A percentile compares a stretch with the other conserved stretches of the same genome.
phyloP scores from a whole-genome alignment of 2,113 vertebrate genomes.

The cattle (Bos taurus) region DNA sequence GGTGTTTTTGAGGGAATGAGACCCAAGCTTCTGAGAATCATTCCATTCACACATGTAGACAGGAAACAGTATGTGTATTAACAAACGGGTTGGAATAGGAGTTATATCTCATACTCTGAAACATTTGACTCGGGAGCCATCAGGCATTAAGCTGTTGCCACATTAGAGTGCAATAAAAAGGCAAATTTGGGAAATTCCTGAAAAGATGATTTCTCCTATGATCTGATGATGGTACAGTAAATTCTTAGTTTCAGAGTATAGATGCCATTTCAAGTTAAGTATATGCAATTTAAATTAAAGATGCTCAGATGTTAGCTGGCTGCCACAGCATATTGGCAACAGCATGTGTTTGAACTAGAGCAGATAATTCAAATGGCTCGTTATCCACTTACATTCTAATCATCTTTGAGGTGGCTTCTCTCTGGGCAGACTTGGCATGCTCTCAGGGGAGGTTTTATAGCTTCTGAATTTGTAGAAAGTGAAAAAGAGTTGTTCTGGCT shows the following conservation, averaged over 20 bases:
- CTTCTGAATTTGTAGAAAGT: constrained; percentile 47
- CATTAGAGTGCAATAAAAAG: constrained; percentile 66
- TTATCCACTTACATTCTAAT: constrained; percentile 77
- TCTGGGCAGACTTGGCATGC: constrained; percentile 68
- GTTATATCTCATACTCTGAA: neutral
- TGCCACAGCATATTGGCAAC: constrained; percentile 78
- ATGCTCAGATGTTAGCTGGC: constrained; percentile 78
- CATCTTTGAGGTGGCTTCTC: constrained; percentile 72
- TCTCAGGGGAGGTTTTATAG: constrained; percentile 55
- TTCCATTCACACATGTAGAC: constrained; percentile 66
- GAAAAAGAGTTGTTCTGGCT: neutral
- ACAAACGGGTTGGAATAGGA: neutral
- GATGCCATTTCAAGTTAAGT: constrained; percentile 79
- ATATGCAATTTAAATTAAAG: constrained; percentile 80
- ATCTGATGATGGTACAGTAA: constrained; percentile 76
- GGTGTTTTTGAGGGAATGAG: constrained; percentile 54
- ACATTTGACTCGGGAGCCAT: constrained; percentile 65
- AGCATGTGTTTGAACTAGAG: constrained; percentile 79
- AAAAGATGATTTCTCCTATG: constrained; percentile 74
- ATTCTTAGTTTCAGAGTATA: constrained; percentile 74
- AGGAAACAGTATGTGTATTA: constrained; percentile 48
- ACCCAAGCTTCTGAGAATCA: constrained; percentile 65
- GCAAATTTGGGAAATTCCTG: constrained; percentile 72
- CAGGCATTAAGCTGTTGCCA: constrained; percentile 36
- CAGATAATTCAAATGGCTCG: constrained; percentile 78